Percentiles rank a stretch among this genome's conserved stretches.
phyloP scores from a whole-genome alignment of 1,140 invertebrate genomes.

The Anadara kagoshimensis region DNA sequence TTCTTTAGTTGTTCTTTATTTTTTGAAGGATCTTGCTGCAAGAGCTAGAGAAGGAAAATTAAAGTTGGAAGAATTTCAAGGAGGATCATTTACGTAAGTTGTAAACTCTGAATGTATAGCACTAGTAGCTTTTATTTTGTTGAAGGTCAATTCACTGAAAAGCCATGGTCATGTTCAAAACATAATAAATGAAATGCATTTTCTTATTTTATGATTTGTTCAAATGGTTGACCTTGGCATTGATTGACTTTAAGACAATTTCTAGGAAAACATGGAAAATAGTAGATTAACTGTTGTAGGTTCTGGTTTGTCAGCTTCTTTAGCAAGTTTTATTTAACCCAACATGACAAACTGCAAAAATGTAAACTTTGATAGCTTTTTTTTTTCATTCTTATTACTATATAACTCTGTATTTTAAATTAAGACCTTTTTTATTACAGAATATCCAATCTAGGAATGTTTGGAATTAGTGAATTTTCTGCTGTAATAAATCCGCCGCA shows the following conservation, averaged over 20 bases:
- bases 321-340: too few relatives aligned
- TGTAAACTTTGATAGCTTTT: too few relatives aligned
- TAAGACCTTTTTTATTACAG: slow-evolving; percentile 77
- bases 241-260: slow-evolving; percentile 88
- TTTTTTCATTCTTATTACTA: too few relatives aligned
- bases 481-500: slow-evolving; percentile 83
- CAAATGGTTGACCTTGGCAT: too few relatives aligned
- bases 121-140: not conserved
- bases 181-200: too few relatives aligned
- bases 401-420: too few relatives aligned
- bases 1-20: slow-evolving; percentile 24
- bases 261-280: slow-evolving; percentile 88
- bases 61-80: slow-evolving; percentile 69
- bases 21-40: slow-evolving; percentile 81
- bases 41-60: slow-evolving; percentile 67
- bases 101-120: not conserved
- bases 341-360: too few relatives aligned
- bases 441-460: slow-evolving; percentile 99
- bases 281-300: slow-evolving; percentile 62
- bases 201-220: too few relatives aligned
- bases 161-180: too few relatives aligned
- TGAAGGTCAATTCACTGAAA: too few relatives aligned
- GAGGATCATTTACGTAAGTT: slow-evolving; percentile 71
- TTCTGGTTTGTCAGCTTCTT: slow-evolving; percentile 18
- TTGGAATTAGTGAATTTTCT: slow-evolving; percentile 83